These are phyloP conservation scores for Zeus faber DNA, from an alignment of 2,113 vertebrate species.

Conservation along the genomic window DNA sequence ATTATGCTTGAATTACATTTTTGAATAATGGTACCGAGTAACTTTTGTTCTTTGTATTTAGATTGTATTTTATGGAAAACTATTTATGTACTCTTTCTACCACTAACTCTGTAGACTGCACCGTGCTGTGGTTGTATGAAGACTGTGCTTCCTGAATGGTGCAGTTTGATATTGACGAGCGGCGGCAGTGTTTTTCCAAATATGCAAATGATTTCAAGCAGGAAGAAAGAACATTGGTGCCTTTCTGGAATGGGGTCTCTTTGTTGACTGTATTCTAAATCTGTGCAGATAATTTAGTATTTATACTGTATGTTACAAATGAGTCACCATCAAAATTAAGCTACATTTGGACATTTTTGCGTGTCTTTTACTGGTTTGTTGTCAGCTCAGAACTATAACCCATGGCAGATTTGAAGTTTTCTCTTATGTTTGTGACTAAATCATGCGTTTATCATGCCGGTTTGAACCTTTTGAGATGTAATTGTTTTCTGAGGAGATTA, in stretches of 20 bases:
- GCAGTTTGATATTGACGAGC: slow-evolving; percentile 53
- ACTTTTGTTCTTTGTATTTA: slow-evolving; percentile 43
- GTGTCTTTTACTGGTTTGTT: too few relatives aligned
- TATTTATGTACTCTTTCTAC: slow-evolving; percentile 60
- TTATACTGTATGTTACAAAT: slow-evolving; percentile 19
- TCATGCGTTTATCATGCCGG: too few relatives aligned
- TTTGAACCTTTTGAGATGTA: too few relatives aligned
- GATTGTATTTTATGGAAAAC: slow-evolving; percentile 54
- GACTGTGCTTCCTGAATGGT: slow-evolving; percentile 35
- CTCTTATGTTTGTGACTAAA: too few relatives aligned
- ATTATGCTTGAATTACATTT: slow-evolving; percentile 53
- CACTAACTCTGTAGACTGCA: slow-evolving; percentile 51
- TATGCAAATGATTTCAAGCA: slow-evolving; percentile 63
- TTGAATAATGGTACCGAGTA: slow-evolving; percentile 64
- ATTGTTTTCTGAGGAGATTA: too few relatives aligned
- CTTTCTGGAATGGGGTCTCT: slow-evolving; percentile 57
- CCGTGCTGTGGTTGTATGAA: slow-evolving; percentile 58
- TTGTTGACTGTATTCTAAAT: slow-evolving; percentile 37
- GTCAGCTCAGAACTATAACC: too few relatives aligned
- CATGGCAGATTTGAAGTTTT: too few relatives aligned
- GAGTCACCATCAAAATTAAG: too few relatives aligned
- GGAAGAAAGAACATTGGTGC: slow-evolving; percentile 54
- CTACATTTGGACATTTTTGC: too few relatives aligned
- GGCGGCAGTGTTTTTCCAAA: slow-evolving; percentile 73
- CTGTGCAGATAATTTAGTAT: slow-evolving; percentile 30